A percentile compares a stretch with the other conserved stretches of the same genome.
These are phyloP conservation scores for Myotis davidii DNA, from an alignment of 2,113 vertebrate species.

Conservation along the genomic window DNA sequence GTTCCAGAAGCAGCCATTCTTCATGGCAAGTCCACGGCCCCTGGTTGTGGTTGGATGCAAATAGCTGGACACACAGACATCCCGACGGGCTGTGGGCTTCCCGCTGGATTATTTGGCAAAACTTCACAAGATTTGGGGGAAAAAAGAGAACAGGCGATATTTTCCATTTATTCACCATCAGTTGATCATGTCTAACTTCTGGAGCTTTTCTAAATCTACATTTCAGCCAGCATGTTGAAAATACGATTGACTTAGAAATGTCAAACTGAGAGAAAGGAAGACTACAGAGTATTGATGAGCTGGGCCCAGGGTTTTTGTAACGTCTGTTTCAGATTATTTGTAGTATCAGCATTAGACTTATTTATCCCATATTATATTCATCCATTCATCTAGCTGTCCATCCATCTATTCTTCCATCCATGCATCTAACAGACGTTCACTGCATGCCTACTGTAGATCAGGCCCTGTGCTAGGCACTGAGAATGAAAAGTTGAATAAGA, in stretches of 20 bases:
- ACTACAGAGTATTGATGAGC: not conserved
- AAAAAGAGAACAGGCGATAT: not conserved
- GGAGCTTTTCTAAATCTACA: not conserved
- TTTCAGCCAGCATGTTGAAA: not conserved
- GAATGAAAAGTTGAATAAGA: not conserved
- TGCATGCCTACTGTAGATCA: not conserved
- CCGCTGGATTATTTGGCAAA: not conserved
- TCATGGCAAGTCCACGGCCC: slow-evolving; percentile 45
- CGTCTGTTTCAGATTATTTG: slow-evolving; percentile 16
- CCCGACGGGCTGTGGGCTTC: not conserved
- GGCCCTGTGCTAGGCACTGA: not conserved
- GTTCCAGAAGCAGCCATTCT: slow-evolving; percentile 65
- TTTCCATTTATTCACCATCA: not conserved
- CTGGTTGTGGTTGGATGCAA: not conserved
- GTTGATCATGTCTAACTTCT: slow-evolving; percentile 25
- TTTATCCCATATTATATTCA: not conserved
- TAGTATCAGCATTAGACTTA: not conserved
- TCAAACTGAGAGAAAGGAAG: not conserved
- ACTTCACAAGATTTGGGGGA: not conserved
- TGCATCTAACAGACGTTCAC: not conserved
- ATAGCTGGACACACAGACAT: not conserved
- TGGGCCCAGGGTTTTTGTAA: not conserved
- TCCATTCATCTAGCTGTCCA: too few relatives aligned
- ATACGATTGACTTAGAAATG: not conserved
- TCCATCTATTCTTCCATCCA: not conserved